phyloP scores from a whole-genome alignment of 1,140 invertebrate genomes.

The Aphelenchoides fujianensis region DNA sequence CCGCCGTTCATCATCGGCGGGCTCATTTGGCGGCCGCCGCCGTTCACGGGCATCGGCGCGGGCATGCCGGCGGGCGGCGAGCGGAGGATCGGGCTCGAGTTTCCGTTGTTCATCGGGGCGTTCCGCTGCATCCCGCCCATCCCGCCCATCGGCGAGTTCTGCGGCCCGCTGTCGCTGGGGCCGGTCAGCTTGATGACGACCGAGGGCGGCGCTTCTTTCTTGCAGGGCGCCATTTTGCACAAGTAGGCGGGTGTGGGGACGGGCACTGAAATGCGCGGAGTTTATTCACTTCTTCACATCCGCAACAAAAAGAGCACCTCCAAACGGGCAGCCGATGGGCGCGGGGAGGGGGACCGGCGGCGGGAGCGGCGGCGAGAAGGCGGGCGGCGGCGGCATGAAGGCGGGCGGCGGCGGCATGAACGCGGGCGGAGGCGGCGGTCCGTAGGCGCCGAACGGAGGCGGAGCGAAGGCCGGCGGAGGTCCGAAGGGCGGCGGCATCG shows the following conservation, averaged over 20 bases:
- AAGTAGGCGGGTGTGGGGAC: neutral
- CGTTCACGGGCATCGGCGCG: constrained; percentile 10
- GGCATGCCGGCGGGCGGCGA: neutral
- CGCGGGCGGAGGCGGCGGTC: neutral
- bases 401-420: neutral
- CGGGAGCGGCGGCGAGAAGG: too few species aligned
- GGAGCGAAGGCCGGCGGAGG: constrained; percentile 2
- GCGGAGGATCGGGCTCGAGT: neutral
- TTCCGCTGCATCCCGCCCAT: neutral
- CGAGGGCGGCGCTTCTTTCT: neutral
- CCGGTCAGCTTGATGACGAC: neutral
- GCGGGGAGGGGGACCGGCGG: too few species aligned
- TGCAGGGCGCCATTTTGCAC: constrained; percentile 5
- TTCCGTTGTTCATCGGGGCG: constrained; percentile 10
- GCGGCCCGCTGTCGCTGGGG: neutral
- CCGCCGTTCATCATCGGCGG: constrained; percentile 8
- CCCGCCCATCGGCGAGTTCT: too few species aligned
- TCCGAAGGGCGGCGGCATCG: constrained; percentile 15
- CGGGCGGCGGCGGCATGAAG: constrained; percentile 7
- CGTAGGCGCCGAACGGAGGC: neutral
- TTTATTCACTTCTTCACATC: too few species aligned
- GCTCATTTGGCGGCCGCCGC: constrained; percentile 18
- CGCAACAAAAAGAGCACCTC: too few species aligned
- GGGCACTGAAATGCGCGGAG: too few species aligned
- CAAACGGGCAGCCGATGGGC: too few species aligned